Base-by-base conservation (phyloP, 1,140 invertebrate genomes). In the Caenorhabditis brenneri region DNA sequence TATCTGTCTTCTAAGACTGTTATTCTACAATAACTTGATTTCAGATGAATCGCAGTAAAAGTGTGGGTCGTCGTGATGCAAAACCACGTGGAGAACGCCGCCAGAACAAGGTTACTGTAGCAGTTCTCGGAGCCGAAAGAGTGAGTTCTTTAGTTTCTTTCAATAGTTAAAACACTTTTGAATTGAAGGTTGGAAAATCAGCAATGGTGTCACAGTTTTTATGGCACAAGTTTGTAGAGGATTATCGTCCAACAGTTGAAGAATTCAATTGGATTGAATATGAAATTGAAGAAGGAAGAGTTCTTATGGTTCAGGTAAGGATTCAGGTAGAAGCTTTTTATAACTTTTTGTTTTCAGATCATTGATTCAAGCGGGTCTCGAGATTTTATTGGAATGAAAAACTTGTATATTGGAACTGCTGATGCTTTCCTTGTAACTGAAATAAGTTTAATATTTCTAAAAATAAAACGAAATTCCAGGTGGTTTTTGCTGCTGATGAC, bases 211-310 rank as follows among this genome's bases (percentile, higher is more conserved):
- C 85, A 27, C 89, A 90, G 83, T 90, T 91, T 79, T 60, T 90
- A 10, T 90, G 88, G 88, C 86, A 89, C n/a, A 69, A 69, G 48
- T 89, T 90, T 80, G 27, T 89, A 9, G 48, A 74, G 19, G 87
- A 88, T n/a, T 90, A 90, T 74, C 60, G 53, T 9, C 85, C 88
- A 0, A 89, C 88, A 6, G 89, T 89, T 9, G 90, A 90, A 80
- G 89, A 90, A 60, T 90, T 90, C 79, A 88, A 90, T 86, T 90
- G 90, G 90, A 87, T 90, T 48, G 89, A 90, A 58, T 90, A 91
- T 81, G 88, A 89, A 48, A 60, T 84, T 27, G 84, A 42, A 48
- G 81, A 84, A 31, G 84, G 80, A 39, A 65, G 53, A 31, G 80
- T 55, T 39, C 42, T 82, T 1, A 65, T 82, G 60, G 33, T 82